Conservation (phyloP, 1,140 invertebrate species). For the Panonychus citri region DNA sequence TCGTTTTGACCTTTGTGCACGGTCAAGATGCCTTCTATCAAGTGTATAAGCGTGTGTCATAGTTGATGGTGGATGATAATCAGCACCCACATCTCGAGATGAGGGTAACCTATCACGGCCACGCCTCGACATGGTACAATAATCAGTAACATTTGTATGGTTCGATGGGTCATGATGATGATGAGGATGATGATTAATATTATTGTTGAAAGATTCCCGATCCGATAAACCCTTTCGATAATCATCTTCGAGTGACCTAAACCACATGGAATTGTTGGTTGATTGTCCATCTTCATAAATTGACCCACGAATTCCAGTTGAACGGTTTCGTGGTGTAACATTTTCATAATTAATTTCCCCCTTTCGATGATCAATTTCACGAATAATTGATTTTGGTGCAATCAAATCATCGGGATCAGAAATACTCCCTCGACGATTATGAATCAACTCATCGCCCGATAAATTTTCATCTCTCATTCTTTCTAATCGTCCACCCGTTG, state of each 20-base stretch:
- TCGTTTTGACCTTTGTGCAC: neutral
- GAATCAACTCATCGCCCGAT: conserved; percentile 1
- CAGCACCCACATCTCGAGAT: neutral
- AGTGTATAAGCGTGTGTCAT: neutral
- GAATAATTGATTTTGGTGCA: neutral
- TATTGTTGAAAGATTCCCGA: neutral
- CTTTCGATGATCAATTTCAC: neutral
- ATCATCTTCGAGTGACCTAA: neutral
- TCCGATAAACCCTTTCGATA: neutral
- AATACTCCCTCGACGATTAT: too few species aligned
- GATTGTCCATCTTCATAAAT: neutral
- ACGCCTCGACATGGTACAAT: neutral
- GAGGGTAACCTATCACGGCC: neutral
- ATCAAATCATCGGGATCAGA: neutral
- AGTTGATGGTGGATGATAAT: neutral
- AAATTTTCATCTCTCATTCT: neutral
- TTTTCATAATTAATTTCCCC: neutral
- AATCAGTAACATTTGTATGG: neutral
- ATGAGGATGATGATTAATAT: too few species aligned
- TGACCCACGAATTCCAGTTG: neutral
- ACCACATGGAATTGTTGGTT: neutral
- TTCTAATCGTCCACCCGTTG: too few species aligned
- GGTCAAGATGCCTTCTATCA: neutral
- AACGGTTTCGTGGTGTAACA: neutral
- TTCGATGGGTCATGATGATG: too few species aligned